Evolutionary conservation across 2,113 vertebrate species (phyloP).

Genomic region (Pholis gunnellus): DNA sequence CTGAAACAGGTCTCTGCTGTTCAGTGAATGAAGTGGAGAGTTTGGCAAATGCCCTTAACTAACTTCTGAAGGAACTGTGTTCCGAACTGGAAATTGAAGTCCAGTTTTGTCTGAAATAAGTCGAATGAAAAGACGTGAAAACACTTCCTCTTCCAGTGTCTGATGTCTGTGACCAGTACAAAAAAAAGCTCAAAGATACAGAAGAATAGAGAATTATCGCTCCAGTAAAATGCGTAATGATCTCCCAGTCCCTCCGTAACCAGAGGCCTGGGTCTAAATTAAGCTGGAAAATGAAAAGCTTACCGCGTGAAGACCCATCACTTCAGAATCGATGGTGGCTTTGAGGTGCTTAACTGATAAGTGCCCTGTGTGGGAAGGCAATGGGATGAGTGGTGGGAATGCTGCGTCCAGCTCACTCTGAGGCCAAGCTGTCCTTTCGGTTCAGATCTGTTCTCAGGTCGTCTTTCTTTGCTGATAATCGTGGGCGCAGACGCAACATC

Average conservation of each 20-base stretch:
- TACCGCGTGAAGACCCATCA: not conserved
- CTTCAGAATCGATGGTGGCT: conserved; percentile 20
- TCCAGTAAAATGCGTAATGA: not conserved
- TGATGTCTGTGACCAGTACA: conserved; percentile 55
- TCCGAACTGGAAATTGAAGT: conserved; percentile 56
- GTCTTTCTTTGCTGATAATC: conserved; percentile 41
- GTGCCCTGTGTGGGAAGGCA: conserved; percentile 4
- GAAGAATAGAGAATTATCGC: conserved; percentile 2
- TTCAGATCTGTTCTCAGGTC: conserved; percentile 45
- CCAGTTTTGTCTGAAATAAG: conserved; percentile 50
- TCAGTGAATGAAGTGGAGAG: conserved; percentile 59
- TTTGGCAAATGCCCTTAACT: conserved; percentile 49
- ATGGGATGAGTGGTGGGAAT: conserved; percentile 52
- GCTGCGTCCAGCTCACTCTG: conserved; percentile 67
- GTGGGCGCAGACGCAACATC: not conserved
- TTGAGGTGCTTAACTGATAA: not conserved
- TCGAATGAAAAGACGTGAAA: not conserved
- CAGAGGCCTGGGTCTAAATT: conserved; percentile 36
- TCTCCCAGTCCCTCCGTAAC: conserved; percentile 28
- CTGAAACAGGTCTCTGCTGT: conserved; percentile 43
- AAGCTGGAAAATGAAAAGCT: not conserved
- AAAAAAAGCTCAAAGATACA: conserved; percentile 20
- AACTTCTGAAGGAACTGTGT: conserved; percentile 32
- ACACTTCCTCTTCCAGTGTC: conserved; percentile 45
- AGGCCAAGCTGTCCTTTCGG: conserved; percentile 27